A percentile compares a stretch with the other conserved stretches of the same genome.
Evolutionary conservation across 30 jellyfish, hydroid and myxozoan species (phyloP).

Genomic region (Phacellophora camtschatica): DNA sequence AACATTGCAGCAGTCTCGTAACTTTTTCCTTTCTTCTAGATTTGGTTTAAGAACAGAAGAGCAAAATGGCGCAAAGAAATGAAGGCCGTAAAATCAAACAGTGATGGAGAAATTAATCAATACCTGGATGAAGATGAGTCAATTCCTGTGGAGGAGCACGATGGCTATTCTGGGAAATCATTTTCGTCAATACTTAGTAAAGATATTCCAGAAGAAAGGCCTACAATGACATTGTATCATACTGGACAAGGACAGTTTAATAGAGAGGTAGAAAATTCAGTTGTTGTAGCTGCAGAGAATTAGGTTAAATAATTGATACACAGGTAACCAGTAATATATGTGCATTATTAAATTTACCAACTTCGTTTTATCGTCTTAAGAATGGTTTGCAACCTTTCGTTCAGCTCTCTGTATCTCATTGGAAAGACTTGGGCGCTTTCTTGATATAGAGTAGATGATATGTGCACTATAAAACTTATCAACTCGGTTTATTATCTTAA

Average conservation of each 20-base stretch:
- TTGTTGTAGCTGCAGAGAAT: constrained; percentile 39
- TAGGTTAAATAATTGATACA: not conserved
- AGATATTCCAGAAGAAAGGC: constrained; percentile 53
- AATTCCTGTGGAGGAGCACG: constrained; percentile 25
- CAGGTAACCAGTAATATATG: not conserved
- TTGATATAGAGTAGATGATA: too few relatives aligned
- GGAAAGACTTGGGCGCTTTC: too few relatives aligned
- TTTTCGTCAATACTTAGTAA: constrained; percentile 31
- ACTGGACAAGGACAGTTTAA: constrained; percentile 39
- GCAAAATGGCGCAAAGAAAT: constrained; percentile 72
- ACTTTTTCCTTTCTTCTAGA: constrained; percentile 9
- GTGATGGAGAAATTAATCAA: constrained; percentile 47
- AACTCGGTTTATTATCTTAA: too few relatives aligned
- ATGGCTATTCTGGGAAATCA: constrained; percentile 12
- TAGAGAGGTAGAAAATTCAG: constrained; percentile 29
- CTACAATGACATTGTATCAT: constrained; percentile 48
- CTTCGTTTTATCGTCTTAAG: too few relatives aligned
- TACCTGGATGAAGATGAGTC: constrained; percentile 50
- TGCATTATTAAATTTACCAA: too few relatives aligned
- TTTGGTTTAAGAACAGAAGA: constrained; percentile 71
- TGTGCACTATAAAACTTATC: too few relatives aligned
- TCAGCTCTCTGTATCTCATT: too few relatives aligned
- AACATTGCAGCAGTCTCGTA: too few relatives aligned
- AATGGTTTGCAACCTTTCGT: too few relatives aligned
- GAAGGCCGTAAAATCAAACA: constrained; percentile 49